phyloP scores from a whole-genome alignment of 1,140 invertebrate genomes.

The Spodoptera frugiperda region DNA sequence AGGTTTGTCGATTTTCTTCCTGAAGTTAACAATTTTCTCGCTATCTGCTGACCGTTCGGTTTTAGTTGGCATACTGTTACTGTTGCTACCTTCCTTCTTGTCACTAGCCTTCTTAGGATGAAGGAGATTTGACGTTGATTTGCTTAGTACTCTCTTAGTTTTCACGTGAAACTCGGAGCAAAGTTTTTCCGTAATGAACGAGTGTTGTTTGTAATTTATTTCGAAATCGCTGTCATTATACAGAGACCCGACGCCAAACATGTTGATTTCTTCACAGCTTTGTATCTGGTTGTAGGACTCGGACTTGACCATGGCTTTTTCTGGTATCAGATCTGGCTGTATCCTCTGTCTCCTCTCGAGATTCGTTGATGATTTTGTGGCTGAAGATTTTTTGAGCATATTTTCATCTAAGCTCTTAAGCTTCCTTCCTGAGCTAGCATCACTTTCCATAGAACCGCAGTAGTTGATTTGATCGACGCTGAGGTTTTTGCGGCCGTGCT shows the following conservation, averaged over 20 bases:
- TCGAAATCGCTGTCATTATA: conserved; percentile 83
- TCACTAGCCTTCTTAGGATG: conserved; percentile 83
- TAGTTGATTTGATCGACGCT: conserved; percentile 86
- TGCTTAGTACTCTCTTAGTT: conserved; percentile 87
- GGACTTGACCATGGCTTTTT: conserved; percentile 83
- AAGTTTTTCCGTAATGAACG: conserved; percentile 87
- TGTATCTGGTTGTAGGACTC: conserved; percentile 86
- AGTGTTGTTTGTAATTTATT: conserved; percentile 86
- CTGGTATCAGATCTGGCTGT: conserved; percentile 84
- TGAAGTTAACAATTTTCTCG: conserved; percentile 79
- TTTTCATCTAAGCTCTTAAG: conserved; percentile 83
- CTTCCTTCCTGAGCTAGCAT: conserved; percentile 82
- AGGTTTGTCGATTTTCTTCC: conserved; percentile 81
- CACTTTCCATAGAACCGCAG: conserved; percentile 84
- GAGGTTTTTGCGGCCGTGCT: conserved; percentile 82
- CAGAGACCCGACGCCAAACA: conserved; percentile 82
- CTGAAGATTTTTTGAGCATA: conserved; percentile 81
- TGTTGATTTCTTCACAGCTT: conserved; percentile 85
- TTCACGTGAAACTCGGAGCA: conserved; percentile 89
- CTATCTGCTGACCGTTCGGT: conserved; percentile 72
- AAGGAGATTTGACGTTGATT: conserved; percentile 87
- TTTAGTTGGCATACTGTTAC: conserved; percentile 83
- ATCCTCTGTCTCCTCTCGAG: conserved; percentile 84
- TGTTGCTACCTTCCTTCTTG: conserved; percentile 79
- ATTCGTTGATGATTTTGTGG: conserved; percentile 80